These are phyloP conservation scores for Etheostoma spectabile DNA, from an alignment of 2,113 vertebrate species.

Conservation along the genomic window DNA sequence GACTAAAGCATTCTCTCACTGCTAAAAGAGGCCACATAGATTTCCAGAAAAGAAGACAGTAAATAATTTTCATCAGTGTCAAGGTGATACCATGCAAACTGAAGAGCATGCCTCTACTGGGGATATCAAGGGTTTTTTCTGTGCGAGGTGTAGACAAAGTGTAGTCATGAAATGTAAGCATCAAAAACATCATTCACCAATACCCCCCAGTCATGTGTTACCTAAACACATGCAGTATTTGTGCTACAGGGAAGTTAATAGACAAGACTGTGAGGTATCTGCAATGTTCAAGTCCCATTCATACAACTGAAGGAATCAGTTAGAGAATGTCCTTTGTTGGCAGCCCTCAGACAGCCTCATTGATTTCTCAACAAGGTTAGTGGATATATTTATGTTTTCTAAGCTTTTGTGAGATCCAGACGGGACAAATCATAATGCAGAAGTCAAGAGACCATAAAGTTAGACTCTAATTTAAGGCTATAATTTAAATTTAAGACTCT, in stretches of 20 bases:
- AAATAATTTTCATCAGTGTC: background rate
- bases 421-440: background rate
- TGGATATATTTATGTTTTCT: slow-evolving; percentile 2
- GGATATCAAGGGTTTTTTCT: slow-evolving; percentile 15
- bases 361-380: background rate
- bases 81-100: background rate
- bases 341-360: background rate
- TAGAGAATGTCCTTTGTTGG: background rate
- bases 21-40: background rate
- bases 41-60: background rate
- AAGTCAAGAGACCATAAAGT: background rate
- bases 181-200: slow-evolving; percentile 3
- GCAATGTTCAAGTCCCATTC: slow-evolving; percentile 1
- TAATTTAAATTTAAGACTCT: too few species aligned
- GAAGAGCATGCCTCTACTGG: background rate
- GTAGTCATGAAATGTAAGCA: background rate
- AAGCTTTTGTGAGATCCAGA: background rate
- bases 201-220: slow-evolving; percentile 20
- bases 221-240: slow-evolving; percentile 28
- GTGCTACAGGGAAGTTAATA: background rate
- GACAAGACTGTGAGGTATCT: background rate
- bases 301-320: background rate
- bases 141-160: background rate
- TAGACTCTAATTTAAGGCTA: too few species aligned
- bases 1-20: background rate